Evolutionary conservation across 2,113 vertebrate genomes (phyloP).

Genomic region (Leuciscus idus): DNA sequence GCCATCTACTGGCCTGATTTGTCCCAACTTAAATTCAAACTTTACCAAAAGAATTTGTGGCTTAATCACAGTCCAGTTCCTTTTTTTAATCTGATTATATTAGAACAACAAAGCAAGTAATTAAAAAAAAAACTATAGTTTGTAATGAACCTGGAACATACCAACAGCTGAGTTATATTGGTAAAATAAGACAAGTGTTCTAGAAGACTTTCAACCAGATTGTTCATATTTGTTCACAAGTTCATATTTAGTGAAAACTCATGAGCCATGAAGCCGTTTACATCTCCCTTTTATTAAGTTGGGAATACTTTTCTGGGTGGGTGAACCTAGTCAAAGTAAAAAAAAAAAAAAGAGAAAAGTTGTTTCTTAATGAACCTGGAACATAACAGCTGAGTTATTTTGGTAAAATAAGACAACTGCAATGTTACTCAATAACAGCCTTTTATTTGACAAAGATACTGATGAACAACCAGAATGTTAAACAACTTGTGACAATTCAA

Average conservation of each 20-base stretch:
- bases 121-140: too few species aligned
- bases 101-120: too few species aligned
- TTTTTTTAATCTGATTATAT: too few species aligned
- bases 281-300: background rate
- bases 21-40: background rate
- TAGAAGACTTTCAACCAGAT: background rate
- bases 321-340: background rate
- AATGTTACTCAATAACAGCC: background rate
- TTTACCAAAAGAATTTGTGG: background rate
- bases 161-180: too few species aligned
- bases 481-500: constrained; percentile 51
- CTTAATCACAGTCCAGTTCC: too few species aligned
- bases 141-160: background rate
- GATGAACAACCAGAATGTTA: constrained; percentile 24
- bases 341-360: background rate
- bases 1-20: background rate
- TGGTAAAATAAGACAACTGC: background rate
- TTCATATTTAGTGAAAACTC: background rate
- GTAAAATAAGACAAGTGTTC: background rate
- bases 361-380: background rate
- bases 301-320: background rate
- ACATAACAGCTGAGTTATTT: background rate
- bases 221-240: background rate
- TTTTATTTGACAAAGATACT: constrained; percentile 47
- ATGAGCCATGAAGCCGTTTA: background rate